Base-by-base conservation (phyloP, 1,140 invertebrate species). In the Littorina saxatilis region DNA sequence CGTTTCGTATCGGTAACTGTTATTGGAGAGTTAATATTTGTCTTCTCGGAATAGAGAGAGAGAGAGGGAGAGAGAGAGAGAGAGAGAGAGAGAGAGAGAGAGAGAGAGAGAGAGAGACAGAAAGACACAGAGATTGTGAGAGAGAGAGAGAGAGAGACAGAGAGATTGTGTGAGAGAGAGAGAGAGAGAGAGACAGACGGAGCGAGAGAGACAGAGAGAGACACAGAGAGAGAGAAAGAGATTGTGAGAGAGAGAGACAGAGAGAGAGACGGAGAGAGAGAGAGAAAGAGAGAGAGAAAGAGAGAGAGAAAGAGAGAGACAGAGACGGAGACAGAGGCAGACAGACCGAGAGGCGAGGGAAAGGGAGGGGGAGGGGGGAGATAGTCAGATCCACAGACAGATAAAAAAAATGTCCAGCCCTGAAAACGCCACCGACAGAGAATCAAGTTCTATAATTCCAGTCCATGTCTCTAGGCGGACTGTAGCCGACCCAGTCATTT, bases 81-180 rank as follows among this genome's bases (percentile, higher is more conserved):
- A 47, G 43, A 47, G 43, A 47, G 43, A 47, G 43, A 43, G 78
- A 68, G 58, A 70, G 29, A 40, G 58, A 68, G 23, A 37, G 61
- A 68, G 35, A 37, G 37, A 47, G n/a, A 66, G 78, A 47, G 40
- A 40, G 37, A 68, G 58, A 68, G 15, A 55, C 7, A 47, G 43
- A 47, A 17, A 47, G 43, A 47, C 7, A 47, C 7, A 47, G 43
- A 66, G 15, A 20, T 13, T n/a, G 32, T 27, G 17, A 40, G 55
- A 27, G 9, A 47, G 52, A 79, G 43, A 47, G 43, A 43, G 78
- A 68, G 58, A 70, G 29, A 40, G 58, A 68, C 13, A 37, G 61
- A 68, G 35, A 37, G 37, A 47, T 7, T 32, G 78, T 27, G 40
- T 20, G 37, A 68, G 58, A 68, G 15, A 55, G 43, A 47, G 43